A percentile compares a stretch with the other conserved stretches of the same genome.
phyloP scores from a whole-genome alignment of 1,140 invertebrate genomes.

The Pseudachorutes palmiensis region DNA sequence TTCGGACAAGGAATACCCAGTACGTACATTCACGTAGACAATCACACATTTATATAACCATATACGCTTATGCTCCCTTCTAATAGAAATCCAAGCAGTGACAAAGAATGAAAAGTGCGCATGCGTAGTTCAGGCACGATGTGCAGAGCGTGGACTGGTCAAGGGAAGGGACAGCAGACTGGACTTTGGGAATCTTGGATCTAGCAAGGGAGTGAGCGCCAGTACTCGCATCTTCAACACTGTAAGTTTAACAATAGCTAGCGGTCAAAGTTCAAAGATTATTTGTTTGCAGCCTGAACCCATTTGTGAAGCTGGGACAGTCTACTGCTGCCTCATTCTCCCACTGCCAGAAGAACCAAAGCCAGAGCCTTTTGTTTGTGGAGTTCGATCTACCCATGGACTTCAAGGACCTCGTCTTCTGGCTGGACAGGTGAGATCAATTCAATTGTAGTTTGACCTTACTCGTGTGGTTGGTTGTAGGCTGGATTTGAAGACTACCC shows the following conservation, averaged over 20 bases:
- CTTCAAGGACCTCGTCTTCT: background rate
- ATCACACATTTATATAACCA: background rate
- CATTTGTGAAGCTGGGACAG: background rate
- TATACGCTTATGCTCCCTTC: background rate
- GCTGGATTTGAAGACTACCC: background rate
- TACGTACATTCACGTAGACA: background rate
- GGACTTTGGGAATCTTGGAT: background rate
- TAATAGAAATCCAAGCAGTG: background rate
- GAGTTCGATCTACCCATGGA: background rate
- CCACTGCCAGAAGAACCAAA: background rate
- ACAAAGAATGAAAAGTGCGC: background rate
- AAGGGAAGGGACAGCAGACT: background rate
- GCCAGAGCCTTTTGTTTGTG: background rate
- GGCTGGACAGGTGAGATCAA: background rate
- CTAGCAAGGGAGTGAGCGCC: background rate
- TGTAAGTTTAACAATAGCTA: background rate
- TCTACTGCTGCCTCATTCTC: background rate
- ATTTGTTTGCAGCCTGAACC: background rate
- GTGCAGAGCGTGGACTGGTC: background rate
- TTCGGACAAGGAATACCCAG: background rate
- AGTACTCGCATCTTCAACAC: background rate
- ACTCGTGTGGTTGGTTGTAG: background rate
- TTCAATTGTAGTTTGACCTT: background rate
- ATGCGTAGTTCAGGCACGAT: background rate
- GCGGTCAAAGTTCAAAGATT: no score